A percentile compares a stretch with the other conserved stretches of the same genome.
These are phyloP conservation scores for Sarcophaga caerulescens DNA, from an alignment of 2,888 invertebrate species.

Conservation along the genomic window DNA sequence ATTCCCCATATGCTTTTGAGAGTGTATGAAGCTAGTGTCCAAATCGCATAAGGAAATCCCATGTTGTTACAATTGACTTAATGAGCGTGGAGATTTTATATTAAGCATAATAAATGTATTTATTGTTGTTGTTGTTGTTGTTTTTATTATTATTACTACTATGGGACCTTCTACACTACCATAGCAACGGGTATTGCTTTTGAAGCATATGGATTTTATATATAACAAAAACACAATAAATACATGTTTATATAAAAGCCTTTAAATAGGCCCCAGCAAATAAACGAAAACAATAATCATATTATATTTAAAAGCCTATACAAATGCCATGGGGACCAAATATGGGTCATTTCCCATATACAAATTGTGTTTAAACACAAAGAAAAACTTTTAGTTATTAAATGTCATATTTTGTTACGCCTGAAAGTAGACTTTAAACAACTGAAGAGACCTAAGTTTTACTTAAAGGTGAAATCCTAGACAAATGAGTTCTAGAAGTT, in stretches of 20 bases:
- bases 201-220: constrained; percentile 11
- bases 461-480: too few relatives aligned
- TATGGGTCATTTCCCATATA: background rate
- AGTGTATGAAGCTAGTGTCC: background rate
- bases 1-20: constrained; percentile 47
- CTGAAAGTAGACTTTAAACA: too few relatives aligned
- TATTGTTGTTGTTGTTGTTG: constrained; percentile 36
- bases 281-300: constrained; percentile 19
- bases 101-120: constrained; percentile 50
- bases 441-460: too few relatives aligned
- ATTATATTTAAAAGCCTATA: background rate
- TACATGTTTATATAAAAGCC: constrained; percentile 27
- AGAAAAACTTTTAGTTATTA: too few relatives aligned
- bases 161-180: too few relatives aligned
- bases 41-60: constrained; percentile 55
- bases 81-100: constrained; percentile 57
- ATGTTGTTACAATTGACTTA: constrained; percentile 56
- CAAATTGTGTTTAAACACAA: background rate
- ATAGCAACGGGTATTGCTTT: background rate
- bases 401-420: too few relatives aligned
- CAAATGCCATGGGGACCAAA: background rate
- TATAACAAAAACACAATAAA: background rate
- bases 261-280: background rate
- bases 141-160: too few relatives aligned
- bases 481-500: too few relatives aligned